A percentile compares a stretch with the other conserved stretches of the same genome.
Conservation (phyloP, 2,888 invertebrate genomes). For the Latrodectus elegans region DNA sequence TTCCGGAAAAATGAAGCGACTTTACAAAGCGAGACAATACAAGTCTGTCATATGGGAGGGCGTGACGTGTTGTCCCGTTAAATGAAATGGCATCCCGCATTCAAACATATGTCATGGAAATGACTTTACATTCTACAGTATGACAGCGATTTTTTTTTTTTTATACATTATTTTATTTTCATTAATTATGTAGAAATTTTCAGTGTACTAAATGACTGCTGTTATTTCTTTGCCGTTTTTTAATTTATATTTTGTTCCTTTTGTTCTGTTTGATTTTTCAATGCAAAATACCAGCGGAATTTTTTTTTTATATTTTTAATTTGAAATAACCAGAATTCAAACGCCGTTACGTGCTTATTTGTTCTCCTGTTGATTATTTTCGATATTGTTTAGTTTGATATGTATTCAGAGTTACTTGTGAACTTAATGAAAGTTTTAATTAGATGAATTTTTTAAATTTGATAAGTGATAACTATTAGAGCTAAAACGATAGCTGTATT, state of each 20-base stretch:
- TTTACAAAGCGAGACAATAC: neutral
- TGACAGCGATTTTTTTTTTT: slow-evolving; percentile 41
- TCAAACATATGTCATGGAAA: slow-evolving; percentile 58
- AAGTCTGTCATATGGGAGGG: slow-evolving; percentile 42
- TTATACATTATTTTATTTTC: slow-evolving; percentile 4
- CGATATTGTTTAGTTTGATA: too few species aligned
- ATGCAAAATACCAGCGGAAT: neutral
- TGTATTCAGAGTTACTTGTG: too few species aligned
- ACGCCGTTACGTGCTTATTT: too few species aligned
- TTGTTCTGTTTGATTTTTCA: neutral
- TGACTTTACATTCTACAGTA: slow-evolving; percentile 56
- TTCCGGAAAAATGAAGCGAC: slow-evolving; percentile 9
- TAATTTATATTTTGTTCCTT: neutral
- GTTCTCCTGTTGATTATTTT: too few species aligned
- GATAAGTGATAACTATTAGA: too few species aligned
- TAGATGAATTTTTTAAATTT: too few species aligned
- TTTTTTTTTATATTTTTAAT: too few species aligned
- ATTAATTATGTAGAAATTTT: neutral
- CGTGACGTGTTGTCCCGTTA: slow-evolving; percentile 46
- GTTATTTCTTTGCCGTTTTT: neutral
- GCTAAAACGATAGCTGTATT: too few species aligned
- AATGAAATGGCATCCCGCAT: slow-evolving; percentile 42
- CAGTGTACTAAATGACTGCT: neutral
- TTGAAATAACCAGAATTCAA: too few species aligned
- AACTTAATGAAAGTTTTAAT: too few species aligned